These are phyloP conservation scores for Dasypus novemcinctus DNA, from an alignment of 2,113 vertebrate genomes.

Conservation along the genomic window DNA sequence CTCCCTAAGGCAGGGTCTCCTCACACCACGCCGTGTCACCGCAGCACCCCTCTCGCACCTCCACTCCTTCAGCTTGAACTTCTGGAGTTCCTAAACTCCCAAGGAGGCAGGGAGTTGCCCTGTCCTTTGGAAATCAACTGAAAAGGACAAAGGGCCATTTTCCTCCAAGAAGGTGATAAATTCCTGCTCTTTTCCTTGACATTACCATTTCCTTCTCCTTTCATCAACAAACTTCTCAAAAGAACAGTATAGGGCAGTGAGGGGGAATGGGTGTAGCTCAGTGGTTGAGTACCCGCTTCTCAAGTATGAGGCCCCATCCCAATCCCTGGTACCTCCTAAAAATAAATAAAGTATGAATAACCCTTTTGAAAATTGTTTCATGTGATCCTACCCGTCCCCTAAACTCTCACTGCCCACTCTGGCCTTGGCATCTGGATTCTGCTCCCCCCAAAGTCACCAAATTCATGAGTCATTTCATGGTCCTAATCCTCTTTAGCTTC, in stretches of 20 bases:
- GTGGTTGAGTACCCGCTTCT: too few relatives aligned
- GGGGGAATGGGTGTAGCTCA: too few relatives aligned
- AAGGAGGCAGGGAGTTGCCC: not conserved
- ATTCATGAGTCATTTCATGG: not conserved
- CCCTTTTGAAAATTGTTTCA: not conserved
- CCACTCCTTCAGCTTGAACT: not conserved
- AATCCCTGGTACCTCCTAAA: too few relatives aligned
- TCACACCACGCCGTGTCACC: too few relatives aligned
- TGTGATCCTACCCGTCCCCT: not conserved
- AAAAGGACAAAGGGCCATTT: not conserved
- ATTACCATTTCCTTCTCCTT: not conserved
- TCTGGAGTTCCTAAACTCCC: not conserved
- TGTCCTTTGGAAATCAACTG: not conserved
- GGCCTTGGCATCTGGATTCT: not conserved
- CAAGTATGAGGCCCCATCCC: too few relatives aligned
- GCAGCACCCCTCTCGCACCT: not conserved
- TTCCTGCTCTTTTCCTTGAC: not conserved
- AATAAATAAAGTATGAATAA: not conserved
- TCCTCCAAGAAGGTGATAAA: not conserved
- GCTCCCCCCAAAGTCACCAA: not conserved
- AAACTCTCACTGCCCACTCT: not conserved
- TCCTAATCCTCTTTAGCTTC: not conserved
- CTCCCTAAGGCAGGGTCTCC: not conserved
- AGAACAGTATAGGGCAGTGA: too few relatives aligned
- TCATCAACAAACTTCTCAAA: not conserved